A percentile compares a stretch with the other conserved stretches of the same genome.
phyloP scores from a whole-genome alignment of 2,888 invertebrate genomes.

The Dioctria linearis region DNA sequence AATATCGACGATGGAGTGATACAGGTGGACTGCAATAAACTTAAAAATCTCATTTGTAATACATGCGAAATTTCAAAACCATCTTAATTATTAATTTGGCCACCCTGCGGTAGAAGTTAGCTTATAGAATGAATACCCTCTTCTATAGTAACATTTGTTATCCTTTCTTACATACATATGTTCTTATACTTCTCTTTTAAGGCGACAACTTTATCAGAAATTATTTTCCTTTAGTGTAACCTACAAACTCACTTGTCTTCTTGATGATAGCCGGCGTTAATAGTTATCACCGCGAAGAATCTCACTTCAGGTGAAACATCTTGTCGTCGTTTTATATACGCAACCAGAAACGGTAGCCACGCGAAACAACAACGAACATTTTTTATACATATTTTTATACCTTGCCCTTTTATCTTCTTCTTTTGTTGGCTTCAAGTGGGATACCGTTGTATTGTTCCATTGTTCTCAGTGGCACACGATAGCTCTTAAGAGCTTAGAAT shows the following conservation, averaged over 20 bases:
- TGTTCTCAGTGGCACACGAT: conserved; percentile 41
- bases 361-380: conserved; percentile 3
- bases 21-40: no score
- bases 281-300: conserved; percentile 13
- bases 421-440: conserved; percentile 20
- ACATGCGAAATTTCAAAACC: no score
- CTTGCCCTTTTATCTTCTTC: conserved; percentile 4
- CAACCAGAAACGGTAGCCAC: conserved; percentile 32
- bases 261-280: conserved; percentile 24
- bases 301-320: conserved; percentile 22
- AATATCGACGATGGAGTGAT: no score
- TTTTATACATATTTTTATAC: neutral
- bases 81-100: no score
- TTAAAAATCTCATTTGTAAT: no score
- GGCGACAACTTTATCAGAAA: no score
- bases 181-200: no score
- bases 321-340: neutral
- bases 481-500: conserved; percentile 26
- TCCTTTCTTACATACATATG: no score
- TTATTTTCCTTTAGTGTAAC: no score
- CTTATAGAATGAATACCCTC: no score
- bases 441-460: conserved; percentile 28
- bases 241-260: conserved; percentile 11
- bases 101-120: no score
- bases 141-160: no score